A percentile compares a stretch with the other conserved stretches of the same genome.
Conservation (phyloP, 2,888 invertebrate genomes). For the Erannis defoliaria region DNA sequence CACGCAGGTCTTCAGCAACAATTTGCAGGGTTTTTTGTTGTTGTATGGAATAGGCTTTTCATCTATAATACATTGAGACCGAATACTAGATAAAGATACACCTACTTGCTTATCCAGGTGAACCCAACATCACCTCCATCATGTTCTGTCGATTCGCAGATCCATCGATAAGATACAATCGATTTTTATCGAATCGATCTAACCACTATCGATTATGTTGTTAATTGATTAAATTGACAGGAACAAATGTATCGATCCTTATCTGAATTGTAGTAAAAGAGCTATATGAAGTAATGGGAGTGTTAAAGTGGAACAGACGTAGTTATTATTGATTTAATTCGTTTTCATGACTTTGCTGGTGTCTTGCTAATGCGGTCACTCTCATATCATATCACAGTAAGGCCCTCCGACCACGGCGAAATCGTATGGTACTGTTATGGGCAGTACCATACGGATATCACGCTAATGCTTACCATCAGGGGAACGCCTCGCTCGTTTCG, state of each 20-base stretch:
- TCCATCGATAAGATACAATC: conserved; percentile 28
- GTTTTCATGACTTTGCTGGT: neutral
- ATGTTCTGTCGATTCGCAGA: conserved; percentile 9
- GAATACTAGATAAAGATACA: too few relatives aligned
- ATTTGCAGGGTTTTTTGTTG: too few relatives aligned
- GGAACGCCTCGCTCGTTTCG: too few relatives aligned
- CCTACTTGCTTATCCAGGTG: neutral
- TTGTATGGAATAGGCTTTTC: too few relatives aligned
- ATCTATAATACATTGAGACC: too few relatives aligned
- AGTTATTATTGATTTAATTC: neutral
- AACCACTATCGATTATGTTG: conserved; percentile 38
- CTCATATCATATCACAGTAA: too few relatives aligned
- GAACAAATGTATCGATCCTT: conserved; percentile 35
- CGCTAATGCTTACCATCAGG: too few relatives aligned
- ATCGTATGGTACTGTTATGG: too few relatives aligned
- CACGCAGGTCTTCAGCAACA: too few relatives aligned
- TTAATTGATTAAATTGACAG: conserved; percentile 43
- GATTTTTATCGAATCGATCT: conserved; percentile 20
- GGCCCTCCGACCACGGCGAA: too few relatives aligned
- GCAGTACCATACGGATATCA: too few relatives aligned
- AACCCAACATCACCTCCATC: neutral
- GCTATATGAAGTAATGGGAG: conserved; percentile 10
- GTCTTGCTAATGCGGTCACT: too few relatives aligned
- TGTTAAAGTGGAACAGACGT: conserved; percentile 23
- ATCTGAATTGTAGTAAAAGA: conserved; percentile 22